A percentile compares a stretch with the other conserved stretches of the same genome.
Conservation (phyloP, 2,888 invertebrate genomes). For the Oscheius sp. region DNA sequence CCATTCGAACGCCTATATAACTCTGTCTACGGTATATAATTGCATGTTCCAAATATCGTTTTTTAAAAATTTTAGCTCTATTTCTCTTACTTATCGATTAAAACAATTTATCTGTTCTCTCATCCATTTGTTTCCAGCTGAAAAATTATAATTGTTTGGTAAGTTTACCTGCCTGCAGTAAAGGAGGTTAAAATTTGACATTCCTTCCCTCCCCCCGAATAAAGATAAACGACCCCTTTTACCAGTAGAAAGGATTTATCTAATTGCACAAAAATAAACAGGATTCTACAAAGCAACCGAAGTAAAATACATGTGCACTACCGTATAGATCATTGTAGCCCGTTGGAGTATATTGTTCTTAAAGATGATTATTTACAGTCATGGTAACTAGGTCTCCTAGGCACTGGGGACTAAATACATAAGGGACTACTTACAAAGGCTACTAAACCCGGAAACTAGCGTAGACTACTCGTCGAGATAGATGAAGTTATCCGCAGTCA, state of each 20-base stretch:
- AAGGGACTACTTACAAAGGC: not conserved
- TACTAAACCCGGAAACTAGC: not conserved
- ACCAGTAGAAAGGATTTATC: not conserved
- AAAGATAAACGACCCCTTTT: too few relatives aligned
- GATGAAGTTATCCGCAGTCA: not conserved
- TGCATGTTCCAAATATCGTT: too few relatives aligned
- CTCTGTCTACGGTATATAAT: too few relatives aligned
- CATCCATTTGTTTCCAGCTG: too few relatives aligned
- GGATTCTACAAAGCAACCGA: not conserved
- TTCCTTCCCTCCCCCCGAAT: too few relatives aligned
- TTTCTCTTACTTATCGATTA: too few relatives aligned
- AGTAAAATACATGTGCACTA: not conserved
- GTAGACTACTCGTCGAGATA: not conserved
- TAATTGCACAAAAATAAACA: not conserved
- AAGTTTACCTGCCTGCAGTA: too few relatives aligned
- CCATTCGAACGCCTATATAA: too few relatives aligned
- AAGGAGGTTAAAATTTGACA: too few relatives aligned
- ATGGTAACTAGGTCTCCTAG: not conserved
- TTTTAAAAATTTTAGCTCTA: too few relatives aligned
- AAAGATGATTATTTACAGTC: not conserved
- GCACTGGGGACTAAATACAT: slow-evolving; percentile 2
- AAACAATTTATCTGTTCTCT: too few relatives aligned
- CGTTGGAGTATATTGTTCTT: slow-evolving; percentile 15
- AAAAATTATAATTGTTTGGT: too few relatives aligned
- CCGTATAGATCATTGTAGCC: slow-evolving; percentile 18